phyloP scores from a whole-genome alignment of 2,888 invertebrate species.

The Drosophila yooni region DNA sequence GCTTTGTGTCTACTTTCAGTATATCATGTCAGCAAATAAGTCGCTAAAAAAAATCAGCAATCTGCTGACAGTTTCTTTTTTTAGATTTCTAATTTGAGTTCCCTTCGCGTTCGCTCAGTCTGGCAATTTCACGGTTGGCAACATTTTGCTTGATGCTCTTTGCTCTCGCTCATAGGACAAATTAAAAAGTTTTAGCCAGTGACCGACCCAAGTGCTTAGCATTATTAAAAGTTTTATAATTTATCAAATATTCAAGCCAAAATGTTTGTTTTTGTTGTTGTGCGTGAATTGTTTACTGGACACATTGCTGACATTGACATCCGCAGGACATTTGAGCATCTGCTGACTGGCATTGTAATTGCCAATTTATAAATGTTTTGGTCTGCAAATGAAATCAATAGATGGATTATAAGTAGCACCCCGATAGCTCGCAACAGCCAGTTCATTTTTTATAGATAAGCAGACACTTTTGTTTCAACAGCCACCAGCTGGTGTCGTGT shows the following conservation, averaged over 20 bases:
- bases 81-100: slow-evolving; percentile 27
- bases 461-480: slow-evolving; percentile 51
- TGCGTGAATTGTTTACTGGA: slow-evolving; percentile 56
- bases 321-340: slow-evolving; percentile 27
- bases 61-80: slow-evolving; percentile 71
- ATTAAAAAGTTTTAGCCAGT: slow-evolving; percentile 71
- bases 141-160: slow-evolving; percentile 60
- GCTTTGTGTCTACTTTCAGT: slow-evolving; percentile 35
- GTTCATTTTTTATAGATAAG: slow-evolving; percentile 74
- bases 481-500: slow-evolving; percentile 28
- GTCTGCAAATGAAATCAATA: slow-evolving; percentile 50
- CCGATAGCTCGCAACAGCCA: slow-evolving; percentile 20
- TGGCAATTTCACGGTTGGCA: slow-evolving; percentile 75
- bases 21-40: slow-evolving; percentile 72
- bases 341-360: slow-evolving; percentile 58
- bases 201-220: slow-evolving; percentile 56
- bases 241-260: slow-evolving; percentile 66
- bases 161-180: slow-evolving; percentile 58
- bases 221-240: slow-evolving; percentile 79
- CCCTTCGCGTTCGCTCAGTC: slow-evolving; percentile 7
- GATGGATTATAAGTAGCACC: slow-evolving; percentile 55
- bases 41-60: slow-evolving; percentile 56
- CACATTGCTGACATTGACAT: slow-evolving; percentile 61
- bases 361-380: slow-evolving; percentile 49
- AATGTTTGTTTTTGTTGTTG: slow-evolving; percentile 13